Evolutionary conservation across 2,113 vertebrate genomes (phyloP).

Genomic region (Oophaga pumilio): DNA sequence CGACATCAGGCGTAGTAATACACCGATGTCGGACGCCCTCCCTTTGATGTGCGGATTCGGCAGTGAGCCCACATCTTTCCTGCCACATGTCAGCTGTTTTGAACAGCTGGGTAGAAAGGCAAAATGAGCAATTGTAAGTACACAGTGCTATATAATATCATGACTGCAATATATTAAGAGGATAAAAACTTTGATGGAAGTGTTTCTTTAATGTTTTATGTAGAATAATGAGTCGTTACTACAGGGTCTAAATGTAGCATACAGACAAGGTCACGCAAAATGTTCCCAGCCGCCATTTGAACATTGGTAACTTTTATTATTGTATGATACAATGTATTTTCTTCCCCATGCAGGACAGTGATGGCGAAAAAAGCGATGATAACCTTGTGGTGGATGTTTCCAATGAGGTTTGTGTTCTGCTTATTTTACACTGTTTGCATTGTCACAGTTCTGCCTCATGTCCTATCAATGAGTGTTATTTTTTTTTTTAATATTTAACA

Average conservation of each 20-base stretch:
- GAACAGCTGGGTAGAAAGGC: too few relatives aligned
- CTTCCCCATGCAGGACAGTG: conserved; percentile 77
- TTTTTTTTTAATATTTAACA: background rate
- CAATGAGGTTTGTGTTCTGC: conserved; percentile 76
- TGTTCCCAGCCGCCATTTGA: background rate
- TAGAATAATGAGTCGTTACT: background rate
- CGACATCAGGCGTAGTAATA: too few relatives aligned
- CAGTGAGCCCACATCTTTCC: too few relatives aligned
- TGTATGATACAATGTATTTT: background rate
- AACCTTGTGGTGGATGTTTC: conserved; percentile 86
- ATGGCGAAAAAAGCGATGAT: conserved; percentile 84
- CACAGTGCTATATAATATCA: too few relatives aligned
- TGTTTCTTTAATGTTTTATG: background rate
- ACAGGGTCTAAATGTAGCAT: background rate
- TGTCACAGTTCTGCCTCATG: conserved; percentile 14
- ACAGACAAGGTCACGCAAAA: background rate
- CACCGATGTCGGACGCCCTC: too few relatives aligned
- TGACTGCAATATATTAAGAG: too few relatives aligned
- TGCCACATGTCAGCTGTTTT: too few relatives aligned
- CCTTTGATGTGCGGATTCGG: too few relatives aligned
- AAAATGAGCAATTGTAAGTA: too few relatives aligned
- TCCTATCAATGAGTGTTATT: background rate
- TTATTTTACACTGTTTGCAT: background rate
- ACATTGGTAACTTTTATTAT: background rate
- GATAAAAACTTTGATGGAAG: too few relatives aligned